Evolutionary conservation across 2,888 invertebrate species (phyloP).

Genomic region (Parnassius smintheus): DNA sequence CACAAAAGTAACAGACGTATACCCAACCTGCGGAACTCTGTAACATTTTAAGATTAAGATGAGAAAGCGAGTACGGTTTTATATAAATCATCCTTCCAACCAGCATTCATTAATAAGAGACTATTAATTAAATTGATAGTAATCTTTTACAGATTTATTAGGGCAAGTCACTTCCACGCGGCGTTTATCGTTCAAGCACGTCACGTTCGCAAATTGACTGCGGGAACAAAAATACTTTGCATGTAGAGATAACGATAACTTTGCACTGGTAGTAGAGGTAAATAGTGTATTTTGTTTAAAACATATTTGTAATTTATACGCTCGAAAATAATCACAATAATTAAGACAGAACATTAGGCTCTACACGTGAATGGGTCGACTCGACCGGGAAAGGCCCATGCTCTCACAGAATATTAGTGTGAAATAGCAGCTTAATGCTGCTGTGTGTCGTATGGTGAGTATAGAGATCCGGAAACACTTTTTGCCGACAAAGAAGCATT

Average conservation of each 20-base stretch:
- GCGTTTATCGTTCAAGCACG: not conserved
- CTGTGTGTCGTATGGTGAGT: too few species aligned
- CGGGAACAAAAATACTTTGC: constrained; percentile 8
- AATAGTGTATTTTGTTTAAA: too few species aligned
- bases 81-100: constrained; percentile 47
- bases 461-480: too few species aligned
- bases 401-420: too few species aligned
- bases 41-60: not conserved
- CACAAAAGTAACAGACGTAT: too few species aligned
- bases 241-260: constrained; percentile 6
- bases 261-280: not conserved
- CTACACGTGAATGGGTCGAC: too few species aligned
- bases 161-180: not conserved
- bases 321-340: too few species aligned
- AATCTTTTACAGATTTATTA: constrained; percentile 34
- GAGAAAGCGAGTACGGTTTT: constrained; percentile 25
- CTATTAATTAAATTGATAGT: constrained; percentile 50
- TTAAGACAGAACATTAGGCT: too few species aligned
- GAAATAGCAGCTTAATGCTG: too few species aligned
- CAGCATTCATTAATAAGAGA: constrained; percentile 31
- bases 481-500: too few species aligned
- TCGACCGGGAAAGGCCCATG: too few species aligned
- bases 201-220: not conserved
- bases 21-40: not conserved
- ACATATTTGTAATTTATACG: too few species aligned